Evolutionary conservation across 2,113 vertebrate species (phyloP), one percentile per base, ranked within the genome.

Genomic region (Cryptomyrus ogoouensis): DNA sequence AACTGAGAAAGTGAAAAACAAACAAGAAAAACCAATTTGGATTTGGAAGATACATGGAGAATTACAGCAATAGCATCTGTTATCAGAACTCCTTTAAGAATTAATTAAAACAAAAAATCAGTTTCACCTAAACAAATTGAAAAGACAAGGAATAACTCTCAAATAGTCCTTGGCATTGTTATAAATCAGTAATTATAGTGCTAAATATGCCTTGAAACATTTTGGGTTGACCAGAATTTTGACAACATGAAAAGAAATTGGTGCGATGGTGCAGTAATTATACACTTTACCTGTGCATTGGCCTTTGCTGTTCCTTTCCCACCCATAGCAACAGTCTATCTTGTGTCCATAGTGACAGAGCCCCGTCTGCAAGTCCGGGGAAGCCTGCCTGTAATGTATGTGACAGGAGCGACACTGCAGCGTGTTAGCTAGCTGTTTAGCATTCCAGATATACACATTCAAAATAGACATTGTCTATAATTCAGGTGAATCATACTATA

Each of bases 321-420:
- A 99, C 91, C 98, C 98, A 15, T 98, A 97, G 94, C 98, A 99
- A 93, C 98, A 99, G 93, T 98, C 98, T 91, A 96, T 52, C 56
- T 93, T 96, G 90, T 95, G 94, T 89, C 97, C 98, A 5, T 98
- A 99, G 91, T 80, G 97, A 94, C 98, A 99, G 88, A 98, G 19
- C 35, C 8, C 98, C 88, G 95, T 93, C 90, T 95, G 96, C 94
- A 77, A 96, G 91, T 94, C 94, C 52, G 92, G 62, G 77, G 93
- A 92, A 46, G 93, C 93, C 91, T 97, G 95, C 91, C 95, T 93
- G 15, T 19, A 94, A 92, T 95, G 93, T 93, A 89, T 27, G 86
- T 66, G 90, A 39, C 27, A 80, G n/a, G 56, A 24, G 90, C 87
- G 85, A 70, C 27, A 70, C n/a, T 31, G 91, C 87, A 83, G 77